Evolutionary conservation across 2,113 vertebrate species (phyloP).

Genomic region (Notarius lentiginosus): DNA sequence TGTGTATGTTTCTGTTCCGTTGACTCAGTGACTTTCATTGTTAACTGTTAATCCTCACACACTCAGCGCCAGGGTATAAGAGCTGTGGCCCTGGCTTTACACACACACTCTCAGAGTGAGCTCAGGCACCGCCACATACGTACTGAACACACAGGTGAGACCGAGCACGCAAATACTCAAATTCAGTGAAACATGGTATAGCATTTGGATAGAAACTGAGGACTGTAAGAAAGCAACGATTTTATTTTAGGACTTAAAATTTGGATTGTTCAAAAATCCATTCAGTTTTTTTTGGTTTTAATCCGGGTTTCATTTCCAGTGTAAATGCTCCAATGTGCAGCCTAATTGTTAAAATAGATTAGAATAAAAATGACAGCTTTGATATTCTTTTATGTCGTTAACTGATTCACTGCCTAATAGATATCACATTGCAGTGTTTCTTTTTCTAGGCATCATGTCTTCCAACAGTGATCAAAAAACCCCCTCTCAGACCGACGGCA

Average conservation of each 20-base stretch:
- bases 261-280: not conserved
- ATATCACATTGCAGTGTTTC: not conserved
- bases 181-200: not conserved
- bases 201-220: not conserved
- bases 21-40: slow-evolving; percentile 74
- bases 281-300: not conserved
- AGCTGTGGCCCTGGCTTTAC: slow-evolving; percentile 52
- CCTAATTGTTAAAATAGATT: not conserved
- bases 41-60: slow-evolving; percentile 69
- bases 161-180: slow-evolving; percentile 46
- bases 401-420: not conserved
- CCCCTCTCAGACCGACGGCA: slow-evolving; percentile 78
- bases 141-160: slow-evolving; percentile 60
- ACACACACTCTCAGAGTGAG: slow-evolving; percentile 72
- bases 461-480: slow-evolving; percentile 75
- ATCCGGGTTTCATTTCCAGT: not conserved
- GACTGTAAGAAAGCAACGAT: not conserved
- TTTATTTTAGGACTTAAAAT: not conserved
- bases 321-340: not conserved
- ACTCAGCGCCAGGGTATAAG: slow-evolving; percentile 77
- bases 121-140: slow-evolving; percentile 62
- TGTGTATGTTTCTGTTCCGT: slow-evolving; percentile 47
- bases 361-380: not conserved
- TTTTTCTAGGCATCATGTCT: slow-evolving; percentile 72
- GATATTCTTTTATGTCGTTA: not conserved